A percentile compares a stretch with the other conserved stretches of the same genome.
phyloP scores from a whole-genome alignment of 1,140 invertebrate genomes.

The Triops longicaudatus region DNA sequence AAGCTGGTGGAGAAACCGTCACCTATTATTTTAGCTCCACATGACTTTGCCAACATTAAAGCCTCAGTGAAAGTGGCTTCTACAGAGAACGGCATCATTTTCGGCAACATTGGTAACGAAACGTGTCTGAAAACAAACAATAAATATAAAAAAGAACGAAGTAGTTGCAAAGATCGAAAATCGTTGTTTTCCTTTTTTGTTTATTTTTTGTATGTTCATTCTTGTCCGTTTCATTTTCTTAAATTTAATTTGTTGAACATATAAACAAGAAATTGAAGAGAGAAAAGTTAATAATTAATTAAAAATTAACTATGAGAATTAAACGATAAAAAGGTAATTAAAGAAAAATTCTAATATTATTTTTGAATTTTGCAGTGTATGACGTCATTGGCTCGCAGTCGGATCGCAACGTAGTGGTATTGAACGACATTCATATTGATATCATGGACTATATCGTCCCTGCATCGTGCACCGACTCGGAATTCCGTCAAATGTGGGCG shows the following conservation, averaged over 20 bases:
- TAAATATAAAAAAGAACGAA: too few relatives aligned
- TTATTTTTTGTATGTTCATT: constrained; percentile 31
- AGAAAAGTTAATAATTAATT: too few relatives aligned
- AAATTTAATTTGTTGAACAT: too few relatives aligned
- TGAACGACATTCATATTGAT: constrained; percentile 99
- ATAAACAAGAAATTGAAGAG: too few relatives aligned
- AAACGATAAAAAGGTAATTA: too few relatives aligned
- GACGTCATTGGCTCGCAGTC: constrained; percentile 87
- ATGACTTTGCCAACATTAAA: constrained; percentile 97
- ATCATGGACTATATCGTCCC: constrained; percentile 99
- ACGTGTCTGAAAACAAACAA: too few relatives aligned
- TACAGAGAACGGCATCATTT: constrained; percentile 98
- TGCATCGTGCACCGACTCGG: constrained; percentile 85
- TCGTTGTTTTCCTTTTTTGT: too few relatives aligned
- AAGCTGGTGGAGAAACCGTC: constrained; percentile 96
- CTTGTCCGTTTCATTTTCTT: too few relatives aligned
- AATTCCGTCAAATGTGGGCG: constrained; percentile 98
- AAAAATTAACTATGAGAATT: too few relatives aligned
- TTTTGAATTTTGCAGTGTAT: constrained; percentile 66
- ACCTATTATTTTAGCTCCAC: constrained; percentile 86
- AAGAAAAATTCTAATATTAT: too few relatives aligned
- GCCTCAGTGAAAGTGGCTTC: constrained; percentile 92
- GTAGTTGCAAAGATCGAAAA: too few relatives aligned
- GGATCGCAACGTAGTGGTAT: constrained; percentile 91
- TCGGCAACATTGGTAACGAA: constrained; percentile 87